Conservation (phyloP, 2,888 invertebrate genomes). For the Macaria liturata region DNA sequence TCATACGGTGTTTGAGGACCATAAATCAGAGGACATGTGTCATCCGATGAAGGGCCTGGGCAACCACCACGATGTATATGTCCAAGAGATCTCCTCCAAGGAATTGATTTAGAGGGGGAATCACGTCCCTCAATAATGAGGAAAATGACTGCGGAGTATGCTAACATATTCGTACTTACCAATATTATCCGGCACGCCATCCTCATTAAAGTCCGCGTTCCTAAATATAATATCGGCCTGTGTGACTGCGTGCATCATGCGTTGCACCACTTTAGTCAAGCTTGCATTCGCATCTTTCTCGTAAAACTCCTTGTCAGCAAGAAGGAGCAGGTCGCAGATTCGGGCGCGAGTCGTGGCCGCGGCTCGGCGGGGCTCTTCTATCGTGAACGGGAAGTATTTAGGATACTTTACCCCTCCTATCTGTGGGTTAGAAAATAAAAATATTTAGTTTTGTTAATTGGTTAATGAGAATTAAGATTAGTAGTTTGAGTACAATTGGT, state of each 20-base stretch:
- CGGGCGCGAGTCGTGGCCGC: conserved; percentile 60
- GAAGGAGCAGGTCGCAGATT: conserved; percentile 72
- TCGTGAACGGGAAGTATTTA: conserved; percentile 55
- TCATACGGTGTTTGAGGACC: no score
- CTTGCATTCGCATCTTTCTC: conserved; percentile 71
- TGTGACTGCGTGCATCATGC: conserved; percentile 76
- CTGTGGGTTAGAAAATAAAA: background rate
- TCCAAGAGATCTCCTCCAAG: no score
- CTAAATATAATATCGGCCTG: conserved; percentile 81
- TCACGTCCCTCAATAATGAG: no score
- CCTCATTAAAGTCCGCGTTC: conserved; percentile 79
- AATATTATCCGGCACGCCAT: conserved; percentile 80
- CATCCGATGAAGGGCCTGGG: no score
- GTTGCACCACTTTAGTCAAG: conserved; percentile 64
- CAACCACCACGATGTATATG: no score
- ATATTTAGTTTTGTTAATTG: background rate
- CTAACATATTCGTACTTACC: conserved; percentile 42
- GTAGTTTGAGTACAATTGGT: background rate
- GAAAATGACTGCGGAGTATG: no score
- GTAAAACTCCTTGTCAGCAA: conserved; percentile 77
- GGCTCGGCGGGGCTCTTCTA: conserved; percentile 47
- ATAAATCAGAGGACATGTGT: no score
- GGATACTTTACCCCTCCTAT: conserved; percentile 16
- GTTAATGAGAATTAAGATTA: background rate
- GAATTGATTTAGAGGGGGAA: no score